Evolutionary conservation across 1,140 invertebrate genomes (phyloP).

Genomic region (Diprion similis): DNA sequence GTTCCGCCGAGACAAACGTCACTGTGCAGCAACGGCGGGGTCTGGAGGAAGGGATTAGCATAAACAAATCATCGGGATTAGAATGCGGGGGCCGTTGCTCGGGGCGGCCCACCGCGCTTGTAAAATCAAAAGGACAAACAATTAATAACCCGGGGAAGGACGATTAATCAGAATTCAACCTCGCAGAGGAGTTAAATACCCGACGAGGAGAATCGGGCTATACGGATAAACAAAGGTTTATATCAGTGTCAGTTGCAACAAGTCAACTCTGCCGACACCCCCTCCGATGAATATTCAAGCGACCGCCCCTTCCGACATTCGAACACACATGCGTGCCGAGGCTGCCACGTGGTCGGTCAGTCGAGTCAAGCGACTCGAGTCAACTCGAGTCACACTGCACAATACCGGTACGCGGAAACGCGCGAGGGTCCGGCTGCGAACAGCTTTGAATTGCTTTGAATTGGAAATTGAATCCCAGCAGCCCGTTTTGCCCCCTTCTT

Average conservation of each 20-base stretch:
- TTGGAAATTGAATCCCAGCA: not conserved
- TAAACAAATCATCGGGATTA: conserved; percentile 62
- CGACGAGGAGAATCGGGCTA: conserved; percentile 26
- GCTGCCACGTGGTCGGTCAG: not conserved
- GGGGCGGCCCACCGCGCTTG: conserved; percentile 33
- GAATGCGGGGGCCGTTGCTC: conserved; percentile 28
- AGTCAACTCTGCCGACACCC: conserved; percentile 47
- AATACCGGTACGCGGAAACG: not conserved
- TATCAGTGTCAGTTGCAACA: conserved; percentile 64
- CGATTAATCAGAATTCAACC: conserved; percentile 57
- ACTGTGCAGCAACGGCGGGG: not conserved
- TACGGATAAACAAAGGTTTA: conserved; percentile 59
- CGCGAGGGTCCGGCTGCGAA: not conserved
- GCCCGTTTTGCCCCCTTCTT: too few species aligned
- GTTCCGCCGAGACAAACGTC: not conserved
- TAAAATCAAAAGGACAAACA: conserved; percentile 60
- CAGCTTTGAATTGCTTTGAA: conserved; percentile 5
- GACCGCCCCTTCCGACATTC: conserved; percentile 18
- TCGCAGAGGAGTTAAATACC: conserved; percentile 46
- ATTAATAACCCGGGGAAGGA: conserved; percentile 54
- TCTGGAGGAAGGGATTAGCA: conserved; percentile 47
- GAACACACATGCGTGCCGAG: not conserved
- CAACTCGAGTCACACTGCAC: not conserved
- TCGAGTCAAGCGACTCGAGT: conserved; percentile 1
- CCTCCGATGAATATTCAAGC: conserved; percentile 56